phyloP scores from a whole-genome alignment of 2,113 vertebrate genomes.

The Chauna torquata region DNA sequence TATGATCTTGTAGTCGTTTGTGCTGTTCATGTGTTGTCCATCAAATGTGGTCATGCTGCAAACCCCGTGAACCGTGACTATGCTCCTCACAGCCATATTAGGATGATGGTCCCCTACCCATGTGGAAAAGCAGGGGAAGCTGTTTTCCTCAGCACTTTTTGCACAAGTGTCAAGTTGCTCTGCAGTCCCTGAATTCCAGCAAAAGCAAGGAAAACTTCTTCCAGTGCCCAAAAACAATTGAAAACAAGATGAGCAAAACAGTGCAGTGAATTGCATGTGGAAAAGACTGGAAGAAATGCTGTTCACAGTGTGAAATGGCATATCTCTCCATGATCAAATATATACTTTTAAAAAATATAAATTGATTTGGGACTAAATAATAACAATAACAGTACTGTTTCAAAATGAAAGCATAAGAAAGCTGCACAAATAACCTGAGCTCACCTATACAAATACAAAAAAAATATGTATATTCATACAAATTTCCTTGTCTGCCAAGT shows the following conservation, averaged over 20 bases:
- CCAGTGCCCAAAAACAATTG: neutral
- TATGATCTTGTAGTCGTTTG: neutral
- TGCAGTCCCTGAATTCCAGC: neutral
- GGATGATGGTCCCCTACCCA: neutral
- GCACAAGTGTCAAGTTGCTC: neutral
- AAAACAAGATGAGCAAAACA: neutral
- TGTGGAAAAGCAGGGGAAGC: accelerated
- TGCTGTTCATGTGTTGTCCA: neutral
- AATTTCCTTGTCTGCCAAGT: neutral
- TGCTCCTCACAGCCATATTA: neutral
- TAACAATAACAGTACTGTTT: neutral
- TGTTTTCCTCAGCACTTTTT: neutral
- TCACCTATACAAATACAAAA: neutral
- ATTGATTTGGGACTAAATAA: neutral
- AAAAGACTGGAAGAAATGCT: neutral
- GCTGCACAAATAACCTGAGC: neutral
- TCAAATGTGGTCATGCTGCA: neutral
- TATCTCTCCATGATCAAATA: neutral
- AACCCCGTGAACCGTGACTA: accelerated
- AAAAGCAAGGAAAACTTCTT: neutral
- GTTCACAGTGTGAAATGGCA: neutral
- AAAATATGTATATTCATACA: neutral
- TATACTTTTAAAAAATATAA: no score
- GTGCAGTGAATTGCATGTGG: neutral
- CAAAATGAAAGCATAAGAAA: neutral